Evolutionary conservation across 2,113 vertebrate species (phyloP).

Genomic region (Pantherophis guttatus): DNA sequence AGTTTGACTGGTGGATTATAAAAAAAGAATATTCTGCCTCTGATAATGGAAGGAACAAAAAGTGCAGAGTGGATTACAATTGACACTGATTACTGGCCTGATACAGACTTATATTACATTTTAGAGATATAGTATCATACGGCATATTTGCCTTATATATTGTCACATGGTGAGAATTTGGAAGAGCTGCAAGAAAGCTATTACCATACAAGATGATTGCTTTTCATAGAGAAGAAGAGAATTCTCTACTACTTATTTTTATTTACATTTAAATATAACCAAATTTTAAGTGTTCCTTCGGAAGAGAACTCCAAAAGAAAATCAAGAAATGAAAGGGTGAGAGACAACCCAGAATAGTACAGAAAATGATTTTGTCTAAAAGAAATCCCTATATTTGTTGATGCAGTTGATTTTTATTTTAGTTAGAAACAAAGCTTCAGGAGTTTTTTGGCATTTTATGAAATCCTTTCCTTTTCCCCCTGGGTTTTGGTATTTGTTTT

Average conservation of each 20-base stretch:
- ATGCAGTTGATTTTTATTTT: not conserved
- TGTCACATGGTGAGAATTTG: not conserved
- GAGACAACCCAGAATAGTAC: not conserved
- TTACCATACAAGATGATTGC: not conserved
- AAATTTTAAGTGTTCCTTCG: not conserved
- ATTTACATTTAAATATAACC: not conserved
- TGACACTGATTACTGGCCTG: too few species aligned
- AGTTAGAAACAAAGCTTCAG: not conserved
- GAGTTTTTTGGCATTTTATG: slow-evolving; percentile 10
- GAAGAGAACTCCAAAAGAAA: not conserved
- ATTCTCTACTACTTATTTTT: not conserved
- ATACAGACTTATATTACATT: not conserved
- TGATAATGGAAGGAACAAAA: not conserved
- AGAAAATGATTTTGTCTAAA: not conserved
- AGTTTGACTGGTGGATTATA: not conserved
- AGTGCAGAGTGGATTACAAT: not conserved
- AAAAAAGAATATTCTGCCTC: not conserved
- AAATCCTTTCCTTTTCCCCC: not conserved
- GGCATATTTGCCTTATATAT: slow-evolving; percentile 1
- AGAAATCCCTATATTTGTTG: not conserved
- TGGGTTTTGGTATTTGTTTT: not conserved
- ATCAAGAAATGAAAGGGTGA: not conserved
- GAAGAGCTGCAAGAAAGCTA: not conserved
- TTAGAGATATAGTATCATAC: not conserved
- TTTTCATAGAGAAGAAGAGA: not conserved